Conservation (phyloP, 2,113 vertebrate species). For the Pyrgilauda ruficollis region DNA sequence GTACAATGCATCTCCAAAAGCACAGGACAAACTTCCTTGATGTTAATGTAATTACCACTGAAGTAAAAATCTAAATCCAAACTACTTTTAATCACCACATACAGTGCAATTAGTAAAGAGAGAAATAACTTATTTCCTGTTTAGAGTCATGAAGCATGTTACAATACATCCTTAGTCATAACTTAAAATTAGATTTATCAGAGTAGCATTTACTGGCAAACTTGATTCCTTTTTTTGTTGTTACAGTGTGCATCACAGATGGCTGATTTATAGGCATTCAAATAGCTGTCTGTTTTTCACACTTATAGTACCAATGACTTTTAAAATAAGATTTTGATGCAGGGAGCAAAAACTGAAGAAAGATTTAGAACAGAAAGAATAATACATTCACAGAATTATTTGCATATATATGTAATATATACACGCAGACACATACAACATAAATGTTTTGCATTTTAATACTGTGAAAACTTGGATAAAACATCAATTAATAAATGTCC, state of each 20-base stretch:
- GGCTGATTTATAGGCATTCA: slow-evolving; percentile 61
- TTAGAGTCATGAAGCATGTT: not conserved
- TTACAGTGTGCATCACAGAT: slow-evolving; percentile 50
- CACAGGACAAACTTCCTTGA: not conserved
- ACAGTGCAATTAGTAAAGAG: not conserved
- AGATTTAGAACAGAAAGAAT: not conserved
- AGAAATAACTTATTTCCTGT: not conserved
- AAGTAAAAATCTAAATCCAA: not conserved
- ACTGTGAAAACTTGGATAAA: not conserved
- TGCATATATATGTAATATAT: not conserved
- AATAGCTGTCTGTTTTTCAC: slow-evolving; percentile 58
- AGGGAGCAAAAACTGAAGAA: not conserved
- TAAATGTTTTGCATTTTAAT: not conserved
- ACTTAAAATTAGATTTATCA: slow-evolving; percentile 55
- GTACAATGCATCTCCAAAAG: not conserved
- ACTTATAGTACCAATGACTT: slow-evolving; percentile 57
- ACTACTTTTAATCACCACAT: not conserved
- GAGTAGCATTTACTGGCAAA: slow-evolving; percentile 56
- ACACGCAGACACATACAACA: not conserved
- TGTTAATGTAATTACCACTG: not conserved
- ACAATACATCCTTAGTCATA: slow-evolving; percentile 27
- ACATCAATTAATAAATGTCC: not conserved
- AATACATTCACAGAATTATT: not conserved
- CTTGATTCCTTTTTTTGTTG: slow-evolving; percentile 45
- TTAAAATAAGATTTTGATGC: slow-evolving; percentile 29